phyloP scores from a whole-genome alignment of 2,888 invertebrate genomes.

The Drosophila quinaria region DNA sequence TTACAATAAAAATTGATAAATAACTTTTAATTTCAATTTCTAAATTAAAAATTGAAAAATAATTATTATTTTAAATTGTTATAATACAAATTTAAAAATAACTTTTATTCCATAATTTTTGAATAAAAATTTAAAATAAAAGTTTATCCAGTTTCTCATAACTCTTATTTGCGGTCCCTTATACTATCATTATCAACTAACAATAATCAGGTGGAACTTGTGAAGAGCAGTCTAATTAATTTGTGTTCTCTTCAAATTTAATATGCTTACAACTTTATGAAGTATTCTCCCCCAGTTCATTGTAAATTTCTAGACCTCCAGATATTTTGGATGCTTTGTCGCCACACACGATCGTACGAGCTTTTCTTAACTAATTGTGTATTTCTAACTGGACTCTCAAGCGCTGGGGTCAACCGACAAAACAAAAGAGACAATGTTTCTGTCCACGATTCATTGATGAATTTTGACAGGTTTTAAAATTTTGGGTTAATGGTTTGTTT shows the following conservation, averaged over 20 bases:
- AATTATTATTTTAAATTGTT: too few species aligned
- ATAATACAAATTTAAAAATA: too few species aligned
- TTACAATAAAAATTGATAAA: too few species aligned
- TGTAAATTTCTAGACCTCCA: conserved; percentile 5
- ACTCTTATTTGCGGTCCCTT: too few species aligned
- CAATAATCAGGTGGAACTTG: neutral
- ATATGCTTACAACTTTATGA: too few species aligned
- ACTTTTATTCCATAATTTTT: too few species aligned
- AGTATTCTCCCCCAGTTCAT: neutral
- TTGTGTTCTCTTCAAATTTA: neutral
- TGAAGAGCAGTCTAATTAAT: too few species aligned
- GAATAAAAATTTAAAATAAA: too few species aligned
- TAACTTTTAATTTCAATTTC: too few species aligned
- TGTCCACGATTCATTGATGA: conserved; percentile 62
- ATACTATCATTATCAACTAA: neutral
- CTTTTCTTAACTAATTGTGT: conserved; percentile 59
- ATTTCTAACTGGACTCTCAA: conserved; percentile 61
- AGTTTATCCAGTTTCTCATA: too few species aligned
- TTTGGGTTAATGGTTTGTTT: conserved; percentile 56
- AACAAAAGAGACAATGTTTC: conserved; percentile 17
- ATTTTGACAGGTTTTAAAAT: conserved; percentile 58
- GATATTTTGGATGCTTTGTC: conserved; percentile 20
- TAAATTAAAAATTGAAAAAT: too few species aligned
- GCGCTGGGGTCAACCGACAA: conserved; percentile 44
- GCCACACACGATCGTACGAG: conserved; percentile 23